Evolutionary conservation across 1,140 invertebrate genomes (phyloP).

Genomic region (Pachypeltis micranthus): DNA sequence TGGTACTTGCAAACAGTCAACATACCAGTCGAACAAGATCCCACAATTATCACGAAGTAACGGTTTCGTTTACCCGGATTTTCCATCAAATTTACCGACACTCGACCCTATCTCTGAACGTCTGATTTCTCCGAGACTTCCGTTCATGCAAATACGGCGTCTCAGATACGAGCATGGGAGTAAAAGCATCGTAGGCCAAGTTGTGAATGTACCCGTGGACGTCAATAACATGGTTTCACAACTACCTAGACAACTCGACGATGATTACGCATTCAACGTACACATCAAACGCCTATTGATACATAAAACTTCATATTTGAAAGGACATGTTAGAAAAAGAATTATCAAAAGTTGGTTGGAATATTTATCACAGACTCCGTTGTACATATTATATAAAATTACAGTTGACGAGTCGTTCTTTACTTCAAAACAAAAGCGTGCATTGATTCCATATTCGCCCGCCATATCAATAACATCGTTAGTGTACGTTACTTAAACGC

Average conservation of each 20-base stretch:
- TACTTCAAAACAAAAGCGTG: too few relatives aligned
- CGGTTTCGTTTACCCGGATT: not conserved
- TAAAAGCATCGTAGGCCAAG: constrained; percentile 2
- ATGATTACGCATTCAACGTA: constrained; percentile 9
- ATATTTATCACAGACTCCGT: constrained; percentile 17
- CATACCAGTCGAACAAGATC: not conserved
- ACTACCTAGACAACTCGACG: not conserved
- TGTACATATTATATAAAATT: constrained; percentile 25
- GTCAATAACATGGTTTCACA: constrained; percentile 1
- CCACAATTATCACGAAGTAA: not conserved
- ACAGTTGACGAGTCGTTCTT: constrained; percentile 23
- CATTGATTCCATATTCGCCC: too few relatives aligned
- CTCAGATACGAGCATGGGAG: constrained; percentile 3
- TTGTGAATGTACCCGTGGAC: constrained; percentile 1
- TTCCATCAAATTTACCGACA: not conserved
- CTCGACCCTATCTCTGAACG: not conserved
- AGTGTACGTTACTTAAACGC: too few relatives aligned
- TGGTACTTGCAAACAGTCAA: constrained; percentile 2
- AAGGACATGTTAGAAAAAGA: constrained; percentile 19
- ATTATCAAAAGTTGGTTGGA: constrained; percentile 20
- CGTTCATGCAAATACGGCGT: constrained; percentile 1
- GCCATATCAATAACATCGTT: too few relatives aligned
- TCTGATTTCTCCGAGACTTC: constrained; percentile 2
- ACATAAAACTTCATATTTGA: constrained; percentile 19
- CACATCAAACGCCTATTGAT: constrained; percentile 13